These are phyloP conservation scores for Opisthocomus hoazin DNA, from an alignment of 2,113 vertebrate genomes.

Conservation along the genomic window DNA sequence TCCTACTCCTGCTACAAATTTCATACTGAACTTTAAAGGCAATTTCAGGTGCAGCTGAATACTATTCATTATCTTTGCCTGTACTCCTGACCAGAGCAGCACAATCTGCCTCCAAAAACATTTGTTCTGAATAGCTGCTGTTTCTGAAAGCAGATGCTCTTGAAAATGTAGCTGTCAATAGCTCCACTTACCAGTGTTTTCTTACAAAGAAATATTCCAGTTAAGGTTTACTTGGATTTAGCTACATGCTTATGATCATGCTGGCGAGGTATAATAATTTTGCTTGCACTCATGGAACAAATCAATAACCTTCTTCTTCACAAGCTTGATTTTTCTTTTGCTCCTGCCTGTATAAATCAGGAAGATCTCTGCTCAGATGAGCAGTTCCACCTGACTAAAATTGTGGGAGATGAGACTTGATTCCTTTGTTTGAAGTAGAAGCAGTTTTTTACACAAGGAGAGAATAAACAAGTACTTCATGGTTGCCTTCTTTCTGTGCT, in stretches of 20 bases:
- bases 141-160: constrained; percentile 50
- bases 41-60: neutral
- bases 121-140: constrained; percentile 40
- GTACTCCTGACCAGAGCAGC: neutral
- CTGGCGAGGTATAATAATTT: constrained; percentile 33
- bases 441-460: neutral
- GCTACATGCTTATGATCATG: constrained; percentile 14
- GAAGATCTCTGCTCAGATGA: neutral
- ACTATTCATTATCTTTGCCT: neutral
- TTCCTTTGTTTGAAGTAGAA: constrained; percentile 47
- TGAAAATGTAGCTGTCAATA: constrained; percentile 26
- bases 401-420: neutral
- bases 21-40: constrained; percentile 15
- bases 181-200: constrained; percentile 25
- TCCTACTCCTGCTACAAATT: neutral
- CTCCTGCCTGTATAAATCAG: constrained; percentile 15
- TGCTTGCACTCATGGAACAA: neutral
- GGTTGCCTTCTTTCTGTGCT: neutral
- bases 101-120: neutral
- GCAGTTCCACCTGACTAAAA: constrained; percentile 19
- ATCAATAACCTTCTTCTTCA: constrained; percentile 33
- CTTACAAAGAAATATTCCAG: constrained; percentile 47
- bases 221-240: constrained; percentile 40
- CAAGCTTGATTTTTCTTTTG: constrained; percentile 8
- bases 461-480: constrained; percentile 18